These are phyloP conservation scores for Cantharis nigra DNA, from an alignment of 2,888 invertebrate genomes.

Conservation along the genomic window DNA sequence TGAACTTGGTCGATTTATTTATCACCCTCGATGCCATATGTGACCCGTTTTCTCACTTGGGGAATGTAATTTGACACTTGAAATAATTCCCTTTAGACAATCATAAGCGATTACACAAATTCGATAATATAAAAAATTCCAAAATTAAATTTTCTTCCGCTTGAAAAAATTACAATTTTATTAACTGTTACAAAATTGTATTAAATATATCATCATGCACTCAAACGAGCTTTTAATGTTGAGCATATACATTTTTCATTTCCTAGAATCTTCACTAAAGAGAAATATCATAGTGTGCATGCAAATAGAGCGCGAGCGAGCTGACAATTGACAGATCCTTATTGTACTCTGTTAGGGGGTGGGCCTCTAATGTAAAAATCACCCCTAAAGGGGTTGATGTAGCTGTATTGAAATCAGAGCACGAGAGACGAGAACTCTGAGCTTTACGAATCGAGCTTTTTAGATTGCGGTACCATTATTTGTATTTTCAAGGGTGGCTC, in stretches of 20 bases:
- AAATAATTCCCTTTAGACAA: constrained; percentile 10
- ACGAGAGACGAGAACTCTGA: constrained; percentile 38
- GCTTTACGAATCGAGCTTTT: constrained; percentile 36
- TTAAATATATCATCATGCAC: constrained; percentile 38
- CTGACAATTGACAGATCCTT: constrained; percentile 54
- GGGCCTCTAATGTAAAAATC: constrained; percentile 50
- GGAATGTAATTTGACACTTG: constrained; percentile 19
- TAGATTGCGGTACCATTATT: constrained; percentile 41
- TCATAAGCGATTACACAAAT: background rate
- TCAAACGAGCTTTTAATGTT: constrained; percentile 48
- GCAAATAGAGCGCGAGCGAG: constrained; percentile 48
- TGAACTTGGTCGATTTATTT: constrained; percentile 14
- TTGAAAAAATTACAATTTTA: background rate
- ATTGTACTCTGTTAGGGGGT: constrained; percentile 44
- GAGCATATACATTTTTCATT: constrained; percentile 51
- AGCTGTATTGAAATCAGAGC: constrained; percentile 51
- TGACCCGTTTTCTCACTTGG: constrained; percentile 14
- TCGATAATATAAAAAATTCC: background rate
- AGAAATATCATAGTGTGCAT: constrained; percentile 39
- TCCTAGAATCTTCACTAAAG: constrained; percentile 44
- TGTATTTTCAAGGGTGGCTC: constrained; percentile 38
- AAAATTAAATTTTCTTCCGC: background rate
- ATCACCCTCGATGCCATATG: constrained; percentile 19
- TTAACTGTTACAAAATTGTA: background rate
- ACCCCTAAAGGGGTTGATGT: constrained; percentile 48